Base-by-base conservation (phyloP, 2,797 vertebrate genomes). In the Muscicapa comitata region DNA sequence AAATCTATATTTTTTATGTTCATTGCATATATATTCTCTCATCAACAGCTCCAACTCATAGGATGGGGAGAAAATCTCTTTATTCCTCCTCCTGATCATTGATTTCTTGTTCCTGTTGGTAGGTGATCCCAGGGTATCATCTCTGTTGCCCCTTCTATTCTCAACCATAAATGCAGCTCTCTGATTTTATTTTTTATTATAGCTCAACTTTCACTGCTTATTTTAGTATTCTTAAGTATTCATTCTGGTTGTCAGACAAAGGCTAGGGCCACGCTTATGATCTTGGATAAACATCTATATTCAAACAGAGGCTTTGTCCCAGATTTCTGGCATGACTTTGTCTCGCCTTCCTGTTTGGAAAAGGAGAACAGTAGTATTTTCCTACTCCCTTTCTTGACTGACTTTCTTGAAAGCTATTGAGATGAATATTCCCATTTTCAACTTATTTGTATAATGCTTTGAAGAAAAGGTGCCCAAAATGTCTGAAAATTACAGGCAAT, bases 1-100 rank as follows among this genome's bases (percentile, higher is more conserved):
- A 96, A 89, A 96, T 97, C 89, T 98, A 88, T 98, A 97, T 97
- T 97, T 98, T 97, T 33, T 98, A 97, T 78, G 78, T 94, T 94
- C 57, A 38, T 91, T 38, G 23, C 93, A 89, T 94, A 79, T 86
- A 78, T 80, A 82, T 72, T 91, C 88, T 83, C 40, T 84, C 72
- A 87, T 73, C 80, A 84, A 57, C 50, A 95, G 95, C 80, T 95
- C 83, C 87, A 92, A 65, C 37, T 86, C 65, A 81, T 68, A 63
- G 35, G 35, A 65, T 75, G 28, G 43, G 79, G 58, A 94, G 35
- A 54, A 95, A 90, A 75, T 87, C 48, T 70, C 65, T 88, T 50
- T 86, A 59, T 63, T 92, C 33, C 59, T 87, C 45, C 54, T 86
- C 58, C 20, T 65, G 29, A 42, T 58, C 57, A 40, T 28, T 86